Base-by-base conservation (phyloP, 2,888 invertebrate species). In the Chloromyia formosa region DNA sequence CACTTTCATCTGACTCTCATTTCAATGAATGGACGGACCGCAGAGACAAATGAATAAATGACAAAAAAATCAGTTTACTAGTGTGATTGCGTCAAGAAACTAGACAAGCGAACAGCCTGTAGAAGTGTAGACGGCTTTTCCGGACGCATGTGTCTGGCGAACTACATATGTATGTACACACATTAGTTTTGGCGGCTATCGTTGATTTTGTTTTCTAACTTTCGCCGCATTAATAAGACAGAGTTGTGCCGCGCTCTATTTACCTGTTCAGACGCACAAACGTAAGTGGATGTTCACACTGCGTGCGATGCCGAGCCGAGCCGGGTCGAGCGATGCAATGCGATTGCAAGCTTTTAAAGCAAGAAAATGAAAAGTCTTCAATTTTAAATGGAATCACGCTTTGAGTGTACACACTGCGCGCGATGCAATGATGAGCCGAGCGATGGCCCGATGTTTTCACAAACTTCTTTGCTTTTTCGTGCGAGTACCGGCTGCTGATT, bases 181-280 rank as follows among this genome's bases (percentile, higher is more conserved):
- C 12, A n/a, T n/a, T 49, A 35, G 7, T 2, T 35, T 35, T 35
- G 27, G 27, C 7, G 27, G 7, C 49, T n/a, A 49, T 49, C 49
- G 3, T 49, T 49, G 27, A 7, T 35, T 35, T 35, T 35, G 27
- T n/a, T 49, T 49, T 49, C 12, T n/a, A 12, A 49, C 49, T 49
- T 49, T 49, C 49, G 49, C 49, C 49, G 3, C 12, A 12, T 56
- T 56, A 56, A 56, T 20, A 18, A 56, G 56, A 56, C 18, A 56
- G 5, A 12, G 56, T 56, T 56, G 56, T 18, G 56, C 20, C 16
- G 56, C 56, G 56, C 56, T 56, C 56, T 56, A 18, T 56, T 56
- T 56, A 18, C 16, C 16, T 4, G 56, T 53, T 35, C 27, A 35
- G 27, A 35, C 3, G 27, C 7, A 7, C 27, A 4, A 35, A n/a